Base-by-base conservation (phyloP, 2,113 vertebrate genomes). In the Leptocoma aspasia region DNA sequence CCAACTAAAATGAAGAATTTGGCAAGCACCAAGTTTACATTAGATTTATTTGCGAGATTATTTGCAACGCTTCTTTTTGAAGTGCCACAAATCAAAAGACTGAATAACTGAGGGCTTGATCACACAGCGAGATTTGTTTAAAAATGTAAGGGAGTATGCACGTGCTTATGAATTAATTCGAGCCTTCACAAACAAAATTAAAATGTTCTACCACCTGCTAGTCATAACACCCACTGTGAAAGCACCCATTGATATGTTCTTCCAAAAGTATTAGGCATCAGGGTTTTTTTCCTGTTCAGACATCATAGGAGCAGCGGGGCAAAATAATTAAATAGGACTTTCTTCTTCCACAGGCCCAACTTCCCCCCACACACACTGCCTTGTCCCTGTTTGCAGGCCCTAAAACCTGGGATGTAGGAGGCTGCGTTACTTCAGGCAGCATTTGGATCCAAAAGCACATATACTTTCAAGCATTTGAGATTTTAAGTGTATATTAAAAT, bases 171-270 rank as follows among this genome's bases (percentile, higher is more conserved):
- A 95, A 96, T 94, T 94, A 88, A 93, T 90, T 72, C 2, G 37
- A 88, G 79, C 44, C 37, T 81, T 78, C 56, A 77, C 35, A 95
- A 96, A 86, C 68, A 93, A 93, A 94, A 93, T 68, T 63, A 80
- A 90, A 83, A 82, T 22, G 39, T 75, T 88, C 35, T 26, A 76
- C 45, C 94, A 92, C 90, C 93, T 94, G 90, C 86, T 88, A 75
- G 56, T 49, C 44, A 2, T n/a, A 90, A 66, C 31, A 84, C 39
- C 42, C 26, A 1, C 82, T 91, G n/a, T 90, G 92, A 95, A 96
- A 88, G 56, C 76, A 92, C 39, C 52, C 64, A 93, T 11, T 90
- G 82, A 71, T 41, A 68, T 2, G 22, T 28, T 76, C 53, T 85
- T 87, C 52, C 50, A 61, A 33, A 81, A 63, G 13, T 13, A 63